phyloP scores from a whole-genome alignment of 2,888 invertebrate genomes.

The Polymixis lichenea region DNA sequence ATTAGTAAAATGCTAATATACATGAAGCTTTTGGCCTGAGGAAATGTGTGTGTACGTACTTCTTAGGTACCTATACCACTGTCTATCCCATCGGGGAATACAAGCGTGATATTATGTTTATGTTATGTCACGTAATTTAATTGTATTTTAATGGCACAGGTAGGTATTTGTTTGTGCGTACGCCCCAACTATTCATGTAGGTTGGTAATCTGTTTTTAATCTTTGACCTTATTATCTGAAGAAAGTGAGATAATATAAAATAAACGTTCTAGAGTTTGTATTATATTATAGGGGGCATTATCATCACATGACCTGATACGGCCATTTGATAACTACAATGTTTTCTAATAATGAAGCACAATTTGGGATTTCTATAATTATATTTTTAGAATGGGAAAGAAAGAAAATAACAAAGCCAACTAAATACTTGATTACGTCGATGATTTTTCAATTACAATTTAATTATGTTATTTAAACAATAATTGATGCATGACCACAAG shows the following conservation, averaged over 20 bases:
- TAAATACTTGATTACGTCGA: too few relatives aligned
- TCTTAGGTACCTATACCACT: neutral
- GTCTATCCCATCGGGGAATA: neutral
- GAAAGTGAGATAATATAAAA: conserved; percentile 17
- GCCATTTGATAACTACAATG: conserved; percentile 14
- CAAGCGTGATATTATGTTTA: neutral
- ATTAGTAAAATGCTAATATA: neutral
- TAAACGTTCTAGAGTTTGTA: conserved; percentile 8
- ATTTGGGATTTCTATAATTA: neutral
- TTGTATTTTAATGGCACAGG: neutral
- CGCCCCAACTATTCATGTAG: neutral
- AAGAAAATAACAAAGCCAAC: neutral
- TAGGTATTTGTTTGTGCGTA: neutral
- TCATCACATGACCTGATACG: conserved; percentile 7
- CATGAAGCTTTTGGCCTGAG: neutral
- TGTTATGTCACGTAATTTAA: neutral
- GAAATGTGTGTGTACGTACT: neutral
- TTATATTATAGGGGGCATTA: conserved; percentile 1
- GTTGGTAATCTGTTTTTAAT: neutral
- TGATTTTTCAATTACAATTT: too few relatives aligned
- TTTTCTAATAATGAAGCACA: neutral
- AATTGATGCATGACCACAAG: too few relatives aligned
- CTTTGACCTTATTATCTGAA: conserved; percentile 42
- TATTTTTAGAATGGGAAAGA: neutral
- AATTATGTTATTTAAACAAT: too few relatives aligned